Percentiles rank a stretch among this genome's conserved stretches.
These are phyloP conservation scores for Scaptomyza graminum DNA, from an alignment of 1,140 invertebrate species.

Conservation along the genomic window DNA sequence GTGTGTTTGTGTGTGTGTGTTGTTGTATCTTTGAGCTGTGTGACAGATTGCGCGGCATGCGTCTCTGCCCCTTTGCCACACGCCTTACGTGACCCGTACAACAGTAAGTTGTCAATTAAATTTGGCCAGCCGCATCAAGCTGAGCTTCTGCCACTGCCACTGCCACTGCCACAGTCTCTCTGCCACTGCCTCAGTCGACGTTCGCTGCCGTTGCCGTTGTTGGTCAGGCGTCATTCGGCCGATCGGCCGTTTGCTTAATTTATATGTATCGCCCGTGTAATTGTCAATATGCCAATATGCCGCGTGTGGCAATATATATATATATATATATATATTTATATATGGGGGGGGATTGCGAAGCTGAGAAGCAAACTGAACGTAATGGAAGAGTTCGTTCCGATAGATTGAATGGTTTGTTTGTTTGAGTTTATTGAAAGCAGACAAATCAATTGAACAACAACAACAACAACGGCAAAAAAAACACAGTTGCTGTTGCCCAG, in stretches of 20 bases:
- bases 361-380: neutral
- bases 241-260: constrained; percentile 76
- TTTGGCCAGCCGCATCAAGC: constrained; percentile 80
- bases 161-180: constrained; percentile 1
- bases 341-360: neutral
- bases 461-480: too few species aligned
- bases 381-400: constrained; percentile 38
- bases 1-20: constrained; percentile 26
- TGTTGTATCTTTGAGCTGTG: constrained; percentile 69
- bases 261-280: constrained; percentile 80
- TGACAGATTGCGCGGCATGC: constrained; percentile 68
- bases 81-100: constrained; percentile 32
- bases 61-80: constrained; percentile 18
- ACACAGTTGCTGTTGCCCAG: constrained; percentile 44
- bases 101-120: constrained; percentile 82
- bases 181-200: constrained; percentile 9
- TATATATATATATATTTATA: constrained; percentile 43
- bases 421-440: constrained; percentile 77
- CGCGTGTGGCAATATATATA: constrained; percentile 69
- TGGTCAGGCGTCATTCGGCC: constrained; percentile 46
- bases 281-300: constrained; percentile 82
- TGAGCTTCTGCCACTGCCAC: constrained; percentile 33
- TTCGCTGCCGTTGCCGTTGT: too few species aligned
- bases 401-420: constrained; percentile 66
- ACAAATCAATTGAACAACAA: constrained; percentile 73